Base-by-base conservation (phyloP, 2,888 invertebrate species). In the Netelia melanura region DNA sequence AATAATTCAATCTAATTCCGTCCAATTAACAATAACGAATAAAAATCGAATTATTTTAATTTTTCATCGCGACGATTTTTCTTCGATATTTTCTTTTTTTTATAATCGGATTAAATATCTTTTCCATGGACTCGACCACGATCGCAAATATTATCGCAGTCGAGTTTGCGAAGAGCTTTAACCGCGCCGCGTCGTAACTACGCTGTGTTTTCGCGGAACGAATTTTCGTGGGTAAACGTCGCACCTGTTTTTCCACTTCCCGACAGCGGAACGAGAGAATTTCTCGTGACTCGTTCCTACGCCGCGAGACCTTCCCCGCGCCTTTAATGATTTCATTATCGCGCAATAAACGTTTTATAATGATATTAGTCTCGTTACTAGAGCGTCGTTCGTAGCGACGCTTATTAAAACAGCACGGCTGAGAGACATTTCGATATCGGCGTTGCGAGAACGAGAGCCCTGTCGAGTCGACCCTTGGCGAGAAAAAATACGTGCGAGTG, bases 311-410 rank as follows among this genome's bases (percentile, higher is more conserved):
- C 78, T 84, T 84, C 77, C 86, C 86, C 86, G 86, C 86, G 86
- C 79, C 86, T 86, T 86, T 90, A 89, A 90, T 89, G 88, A 86
- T 86, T 88, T 89, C 90, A 90, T 90, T 90, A 89, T 86, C 83
- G 81, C 81, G 71, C 86, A 87, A 89, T 88, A 89, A 90, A 89
- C 86, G 89, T 86, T 78, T 85, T 84, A 88, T 89, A 90, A 90
- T 89, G 89, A 90, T 90, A 90, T 90, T 90, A 89, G 88, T 75
- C 88, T 90, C 88, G 89, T 90, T 90, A 90, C 87, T 58, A 56
- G 48, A 21, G 62, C 64, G 80, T 80, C 82, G 74, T 38, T 64
- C 21, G 67, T 17, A 84, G 81, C 85, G 85, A 78, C 86, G 87
- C 87, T 88, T 87, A 90, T 90, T 90, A 90, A 90, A 90, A 90